These are phyloP conservation scores for Cheilosia grossa DNA, from an alignment of 2,888 invertebrate genomes.

Conservation along the genomic window DNA sequence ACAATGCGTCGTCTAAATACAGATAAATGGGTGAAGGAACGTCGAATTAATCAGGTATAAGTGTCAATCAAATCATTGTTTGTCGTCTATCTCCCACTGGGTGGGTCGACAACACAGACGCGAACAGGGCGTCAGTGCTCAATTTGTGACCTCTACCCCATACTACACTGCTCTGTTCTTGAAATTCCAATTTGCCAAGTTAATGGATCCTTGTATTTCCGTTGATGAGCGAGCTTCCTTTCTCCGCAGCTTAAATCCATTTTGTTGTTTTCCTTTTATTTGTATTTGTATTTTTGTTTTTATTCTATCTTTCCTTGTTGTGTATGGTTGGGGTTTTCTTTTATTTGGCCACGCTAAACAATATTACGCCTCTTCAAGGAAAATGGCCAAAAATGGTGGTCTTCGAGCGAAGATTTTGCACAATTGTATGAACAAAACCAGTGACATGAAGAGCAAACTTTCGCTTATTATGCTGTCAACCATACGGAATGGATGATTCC, in stretches of 20 bases:
- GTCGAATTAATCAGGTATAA: constrained; percentile 41
- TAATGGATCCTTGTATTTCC: constrained; percentile 54
- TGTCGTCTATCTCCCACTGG: not conserved
- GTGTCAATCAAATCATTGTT: constrained; percentile 53
- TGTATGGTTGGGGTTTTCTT: not conserved
- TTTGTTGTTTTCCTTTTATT: constrained; percentile 20
- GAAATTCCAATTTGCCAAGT: constrained; percentile 62
- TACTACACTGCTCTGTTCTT: constrained; percentile 4
- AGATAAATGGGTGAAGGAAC: constrained; percentile 24
- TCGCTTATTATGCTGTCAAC: constrained; percentile 56
- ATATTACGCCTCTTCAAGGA: constrained; percentile 15
- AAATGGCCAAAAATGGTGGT: constrained; percentile 27
- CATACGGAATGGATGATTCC: constrained; percentile 46
- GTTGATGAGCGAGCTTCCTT: constrained; percentile 33
- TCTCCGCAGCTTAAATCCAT: constrained; percentile 3
- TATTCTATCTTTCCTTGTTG: not conserved
- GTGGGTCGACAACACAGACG: not conserved
- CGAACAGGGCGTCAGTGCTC: not conserved
- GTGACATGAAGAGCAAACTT: constrained; percentile 44
- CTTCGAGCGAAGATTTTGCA: not conserved
- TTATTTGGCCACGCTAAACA: constrained; percentile 20
- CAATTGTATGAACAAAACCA: constrained; percentile 22
- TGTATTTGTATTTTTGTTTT: not conserved
- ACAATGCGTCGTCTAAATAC: constrained; percentile 32
- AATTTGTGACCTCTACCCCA: constrained; percentile 7